Evolutionary conservation across 2,113 vertebrate species (phyloP).

Genomic region (Ptilorrhoa leucosticta): DNA sequence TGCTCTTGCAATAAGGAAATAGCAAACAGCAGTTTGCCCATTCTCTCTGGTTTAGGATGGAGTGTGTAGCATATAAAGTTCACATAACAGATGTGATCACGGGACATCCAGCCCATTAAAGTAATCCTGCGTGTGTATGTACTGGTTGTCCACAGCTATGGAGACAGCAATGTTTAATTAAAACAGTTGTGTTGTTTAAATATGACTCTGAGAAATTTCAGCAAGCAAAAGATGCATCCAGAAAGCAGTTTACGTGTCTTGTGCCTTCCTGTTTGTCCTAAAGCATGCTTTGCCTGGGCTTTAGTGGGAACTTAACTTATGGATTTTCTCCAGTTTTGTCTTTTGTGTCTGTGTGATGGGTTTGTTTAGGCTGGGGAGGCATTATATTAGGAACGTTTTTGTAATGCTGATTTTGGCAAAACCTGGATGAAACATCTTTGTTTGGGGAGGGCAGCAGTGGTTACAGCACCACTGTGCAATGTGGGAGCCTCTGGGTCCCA

Average conservation of each 20-base stretch:
- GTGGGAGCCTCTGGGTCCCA: neutral
- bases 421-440: neutral
- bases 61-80: neutral
- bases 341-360: neutral
- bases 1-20: neutral
- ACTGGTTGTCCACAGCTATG: neutral
- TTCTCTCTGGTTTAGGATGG: neutral
- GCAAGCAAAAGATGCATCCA: constrained; percentile 13
- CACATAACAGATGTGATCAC: neutral
- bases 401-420: neutral
- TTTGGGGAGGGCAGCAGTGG: neutral
- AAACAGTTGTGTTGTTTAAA: constrained; percentile 20
- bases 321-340: constrained; percentile 29
- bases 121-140: neutral
- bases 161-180: neutral
- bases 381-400: neutral
- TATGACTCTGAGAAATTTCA: constrained; percentile 7
- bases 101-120: neutral
- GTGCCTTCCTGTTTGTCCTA: constrained; percentile 39
- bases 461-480: neutral
- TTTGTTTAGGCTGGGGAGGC: neutral
- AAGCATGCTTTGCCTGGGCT: constrained; percentile 52
- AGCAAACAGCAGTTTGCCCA: neutral
- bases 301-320: constrained; percentile 22
- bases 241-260: constrained; percentile 17